Evolutionary conservation across 2,888 invertebrate species (phyloP).

Genomic region (Apotomis betuletana): DNA sequence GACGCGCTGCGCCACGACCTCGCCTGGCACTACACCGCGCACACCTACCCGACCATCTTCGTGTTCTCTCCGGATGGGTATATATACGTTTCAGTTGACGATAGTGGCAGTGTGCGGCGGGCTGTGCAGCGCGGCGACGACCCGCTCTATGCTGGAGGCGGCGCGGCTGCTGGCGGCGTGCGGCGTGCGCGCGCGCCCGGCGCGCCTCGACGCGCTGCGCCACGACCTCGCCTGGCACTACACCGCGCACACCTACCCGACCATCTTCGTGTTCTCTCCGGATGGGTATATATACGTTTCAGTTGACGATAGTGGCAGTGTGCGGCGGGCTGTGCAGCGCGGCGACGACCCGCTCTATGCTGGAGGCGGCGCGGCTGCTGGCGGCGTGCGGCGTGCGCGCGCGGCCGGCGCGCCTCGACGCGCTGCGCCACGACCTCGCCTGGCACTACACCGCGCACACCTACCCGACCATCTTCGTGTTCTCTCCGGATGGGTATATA

Average conservation of each 20-base stretch:
- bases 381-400: neutral
- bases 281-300: conserved; percentile 85
- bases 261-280: conserved; percentile 91
- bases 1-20: conserved; percentile 86
- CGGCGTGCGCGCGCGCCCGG: conserved; percentile 69
- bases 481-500: conserved; percentile 89
- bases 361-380: neutral
- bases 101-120: conserved; percentile 89
- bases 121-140: conserved; percentile 85
- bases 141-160: no score
- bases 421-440: conserved; percentile 89
- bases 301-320: no score
- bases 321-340: conserved; percentile 29
- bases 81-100: no score
- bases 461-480: conserved; percentile 91
- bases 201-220: conserved; percentile 90
- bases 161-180: conserved; percentile 73
- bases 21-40: conserved; percentile 93
- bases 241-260: conserved; percentile 90
- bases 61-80: conserved; percentile 86
- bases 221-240: conserved; percentile 96
- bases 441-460: conserved; percentile 92
- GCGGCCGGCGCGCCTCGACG: conserved; percentile 1
- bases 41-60: conserved; percentile 90
- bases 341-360: neutral